Percentiles rank a stretch among this genome's conserved stretches.
phyloP scores from a whole-genome alignment of 2,797 vertebrate species.

The Rousettus madagascariensis region DNA sequence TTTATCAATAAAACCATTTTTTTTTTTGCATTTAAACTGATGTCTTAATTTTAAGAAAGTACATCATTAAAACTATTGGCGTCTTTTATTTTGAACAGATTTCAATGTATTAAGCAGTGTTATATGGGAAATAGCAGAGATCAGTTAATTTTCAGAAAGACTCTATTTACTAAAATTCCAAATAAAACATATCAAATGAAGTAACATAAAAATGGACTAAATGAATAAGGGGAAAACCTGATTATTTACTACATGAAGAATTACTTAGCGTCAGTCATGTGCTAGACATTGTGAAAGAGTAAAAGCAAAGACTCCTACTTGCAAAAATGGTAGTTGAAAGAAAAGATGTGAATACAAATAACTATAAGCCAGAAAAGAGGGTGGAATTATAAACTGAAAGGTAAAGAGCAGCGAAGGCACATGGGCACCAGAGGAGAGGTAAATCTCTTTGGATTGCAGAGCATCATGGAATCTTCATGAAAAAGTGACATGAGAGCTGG shows the following conservation, averaged over 20 bases:
- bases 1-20: not conserved
- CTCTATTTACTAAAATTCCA: not conserved
- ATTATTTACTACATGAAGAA: constrained; percentile 31
- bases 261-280: not conserved
- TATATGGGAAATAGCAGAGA: not conserved
- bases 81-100: constrained; percentile 14
- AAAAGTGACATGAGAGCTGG: not conserved
- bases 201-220: not conserved
- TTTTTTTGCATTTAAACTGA: not conserved
- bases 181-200: constrained; percentile 34
- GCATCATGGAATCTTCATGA: not conserved
- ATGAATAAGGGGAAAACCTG: not conserved
- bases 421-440: not conserved
- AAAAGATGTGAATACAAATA: not conserved
- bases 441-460: not conserved
- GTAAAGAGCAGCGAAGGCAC: not conserved
- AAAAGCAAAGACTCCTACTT: not conserved
- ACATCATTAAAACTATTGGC: constrained; percentile 58
- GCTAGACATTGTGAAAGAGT: not conserved
- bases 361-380: not conserved
- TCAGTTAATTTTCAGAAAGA: constrained; percentile 29
- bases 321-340: not conserved
- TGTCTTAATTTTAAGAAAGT: constrained; percentile 74
- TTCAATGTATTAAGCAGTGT: not conserved
- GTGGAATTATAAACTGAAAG: not conserved